A percentile compares a stretch with the other conserved stretches of the same genome.
phyloP scores from a whole-genome alignment of 2,797 vertebrate genomes.

The Diplodus sargus region DNA sequence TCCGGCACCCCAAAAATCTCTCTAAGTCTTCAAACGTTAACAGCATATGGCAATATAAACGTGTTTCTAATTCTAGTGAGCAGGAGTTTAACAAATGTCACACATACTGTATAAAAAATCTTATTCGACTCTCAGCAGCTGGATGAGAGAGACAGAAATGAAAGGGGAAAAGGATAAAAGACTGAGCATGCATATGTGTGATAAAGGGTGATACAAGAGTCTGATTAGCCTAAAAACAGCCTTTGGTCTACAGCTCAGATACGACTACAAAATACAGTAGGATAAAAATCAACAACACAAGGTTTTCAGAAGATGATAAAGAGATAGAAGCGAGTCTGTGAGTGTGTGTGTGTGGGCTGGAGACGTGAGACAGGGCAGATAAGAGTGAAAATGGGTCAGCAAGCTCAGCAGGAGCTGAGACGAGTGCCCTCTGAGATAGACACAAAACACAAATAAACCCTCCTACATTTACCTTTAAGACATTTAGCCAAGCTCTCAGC shows the following conservation, averaged over 20 bases:
- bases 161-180: neutral
- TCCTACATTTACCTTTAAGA: constrained; percentile 10
- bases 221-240: neutral
- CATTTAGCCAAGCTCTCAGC: constrained; percentile 5
- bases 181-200: neutral
- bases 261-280: neutral
- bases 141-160: neutral
- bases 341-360: neutral
- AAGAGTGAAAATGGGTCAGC: constrained; percentile 49
- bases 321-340: neutral
- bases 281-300: neutral
- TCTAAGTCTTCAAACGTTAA: too few relatives aligned
- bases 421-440: constrained; percentile 6
- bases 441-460: constrained; percentile 18
- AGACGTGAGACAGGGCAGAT: constrained; percentile 27
- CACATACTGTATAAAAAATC: neutral
- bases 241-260: neutral
- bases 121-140: neutral
- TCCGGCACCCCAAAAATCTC: too few relatives aligned
- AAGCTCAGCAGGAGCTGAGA: constrained; percentile 29
- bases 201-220: neutral
- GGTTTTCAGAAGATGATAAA: neutral
- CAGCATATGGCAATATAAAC: too few relatives aligned
- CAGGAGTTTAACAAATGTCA: neutral
- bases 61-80: too few relatives aligned